Base-by-base conservation (phyloP, 1,140 invertebrate genomes). In the Drosophila arizonae region DNA sequence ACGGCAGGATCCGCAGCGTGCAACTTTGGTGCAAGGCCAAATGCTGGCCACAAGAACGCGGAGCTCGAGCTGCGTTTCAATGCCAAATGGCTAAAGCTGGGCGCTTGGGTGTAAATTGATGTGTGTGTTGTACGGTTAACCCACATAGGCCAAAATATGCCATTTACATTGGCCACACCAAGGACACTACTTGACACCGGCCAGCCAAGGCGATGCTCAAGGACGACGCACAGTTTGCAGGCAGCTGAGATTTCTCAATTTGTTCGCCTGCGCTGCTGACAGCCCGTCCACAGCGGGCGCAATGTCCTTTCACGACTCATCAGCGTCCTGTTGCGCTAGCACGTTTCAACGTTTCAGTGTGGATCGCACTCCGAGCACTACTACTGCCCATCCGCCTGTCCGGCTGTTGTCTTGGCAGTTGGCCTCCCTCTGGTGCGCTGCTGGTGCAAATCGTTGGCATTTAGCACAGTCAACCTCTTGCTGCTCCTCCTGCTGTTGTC, bases 141-240 rank as follows among this genome's bases (percentile, higher is more conserved):
- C 80, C 82, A 85, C 77, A 84, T 61, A 67, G 85, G 80, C 84
- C 84, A 88, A 88, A 88, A 88, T 88, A 88, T 85, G 64, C 71
- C 80, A 88, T 88, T 88, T 89, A 89, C 74, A 26, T 64, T 24
- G n/a, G 36, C 36, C 33, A 5, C 33, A 28, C 57, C 84, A 88
- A 88, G 84, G 80, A 74, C 82, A 70, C 28, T 21, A 24, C 50
- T 68, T 50, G 66, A 69, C 10, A 5, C 1, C 4, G 8, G 0
- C 43, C 15, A 15, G 24, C 26, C 55, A 58, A 73, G 73, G 43
- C 48, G 50, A 13, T 9, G 39, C 56, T 58, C 66, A 75, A 81
- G 63, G 76, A 54, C 61, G 39, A 39, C 36, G 36, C 36, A 4
- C 57, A 17, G n/a, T 57, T 45, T 21, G 17, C 36, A 36, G 28